A percentile compares a stretch with the other conserved stretches of the same genome.
Evolutionary conservation across 1,140 invertebrate genomes (phyloP).

Genomic region (Hycleus phaleratus): DNA sequence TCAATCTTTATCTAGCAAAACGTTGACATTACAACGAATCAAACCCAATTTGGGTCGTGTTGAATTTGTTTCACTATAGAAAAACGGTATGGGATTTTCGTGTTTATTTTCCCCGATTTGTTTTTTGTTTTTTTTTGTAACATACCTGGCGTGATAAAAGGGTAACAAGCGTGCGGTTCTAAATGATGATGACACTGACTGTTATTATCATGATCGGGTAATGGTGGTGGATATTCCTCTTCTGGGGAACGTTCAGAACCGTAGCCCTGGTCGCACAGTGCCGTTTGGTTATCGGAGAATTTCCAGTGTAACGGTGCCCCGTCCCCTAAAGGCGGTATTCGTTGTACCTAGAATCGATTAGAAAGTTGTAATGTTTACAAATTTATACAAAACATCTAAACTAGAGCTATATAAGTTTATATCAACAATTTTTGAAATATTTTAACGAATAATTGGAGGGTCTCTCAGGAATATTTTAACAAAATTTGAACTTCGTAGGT

Average conservation of each 20-base stretch:
- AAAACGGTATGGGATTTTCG: no score
- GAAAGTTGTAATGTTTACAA: not conserved
- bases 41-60: no score
- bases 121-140: no score
- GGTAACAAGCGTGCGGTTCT: constrained; percentile 50
- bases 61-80: no score
- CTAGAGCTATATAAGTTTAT: not conserved
- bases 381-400: not conserved
- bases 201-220: constrained; percentile 46
- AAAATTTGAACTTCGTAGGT: not conserved
- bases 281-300: constrained; percentile 38
- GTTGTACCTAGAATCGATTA: constrained; percentile 24
- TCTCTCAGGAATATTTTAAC: not conserved
- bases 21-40: no score
- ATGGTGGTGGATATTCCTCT: constrained; percentile 61
- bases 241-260: constrained; percentile 69
- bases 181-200: constrained; percentile 44
- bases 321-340: constrained; percentile 37
- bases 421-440: no score
- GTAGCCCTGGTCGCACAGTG: constrained; percentile 67
- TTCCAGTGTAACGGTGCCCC: constrained; percentile 45
- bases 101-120: no score
- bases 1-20: no score
- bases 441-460: no score
- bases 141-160: constrained; percentile 54